A percentile compares a stretch with the other conserved stretches of the same genome.
Evolutionary conservation across 2,113 vertebrate genomes (phyloP).

Genomic region (Hippocampus barbouri): DNA sequence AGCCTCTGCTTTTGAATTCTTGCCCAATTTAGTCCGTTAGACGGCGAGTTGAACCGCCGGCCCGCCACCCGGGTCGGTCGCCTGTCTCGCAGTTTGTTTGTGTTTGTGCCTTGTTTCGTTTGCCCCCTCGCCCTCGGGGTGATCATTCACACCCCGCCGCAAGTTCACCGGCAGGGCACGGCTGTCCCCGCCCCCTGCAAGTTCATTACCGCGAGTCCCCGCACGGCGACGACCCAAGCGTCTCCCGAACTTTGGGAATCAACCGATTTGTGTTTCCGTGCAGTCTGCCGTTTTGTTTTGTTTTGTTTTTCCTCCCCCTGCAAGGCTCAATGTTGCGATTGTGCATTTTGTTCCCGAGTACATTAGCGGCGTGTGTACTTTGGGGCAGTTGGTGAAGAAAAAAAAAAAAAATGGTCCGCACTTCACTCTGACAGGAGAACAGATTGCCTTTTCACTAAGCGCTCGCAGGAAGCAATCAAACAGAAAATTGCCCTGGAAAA

Average conservation of each 20-base stretch:
- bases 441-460: slow-evolving; percentile 65
- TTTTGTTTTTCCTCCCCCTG: too few relatives aligned
- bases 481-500: slow-evolving; percentile 68
- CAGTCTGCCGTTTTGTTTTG: background rate
- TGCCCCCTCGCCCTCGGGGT: slow-evolving; percentile 65
- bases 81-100: slow-evolving; percentile 47
- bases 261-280: slow-evolving; percentile 8
- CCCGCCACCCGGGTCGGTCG: slow-evolving; percentile 24
- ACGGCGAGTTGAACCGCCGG: slow-evolving; percentile 11
- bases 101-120: slow-evolving; percentile 66
- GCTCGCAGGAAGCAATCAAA: slow-evolving; percentile 68
- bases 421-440: slow-evolving; percentile 49
- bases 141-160: slow-evolving; percentile 67
- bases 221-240: background rate
- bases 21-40: slow-evolving; percentile 3
- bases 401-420: slow-evolving; percentile 19
- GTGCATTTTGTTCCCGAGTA: slow-evolving; percentile 34
- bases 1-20: slow-evolving; percentile 1
- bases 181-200: slow-evolving; percentile 41
- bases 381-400: slow-evolving; percentile 13
- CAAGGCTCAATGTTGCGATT: slow-evolving; percentile 4
- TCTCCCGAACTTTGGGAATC: slow-evolving; percentile 2
- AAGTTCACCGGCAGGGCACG: slow-evolving; percentile 70
- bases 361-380: slow-evolving; percentile 30
- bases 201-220: slow-evolving; percentile 63